These are phyloP conservation scores for Spea bombifrons DNA, from an alignment of 2,113 vertebrate genomes.

Conservation along the genomic window DNA sequence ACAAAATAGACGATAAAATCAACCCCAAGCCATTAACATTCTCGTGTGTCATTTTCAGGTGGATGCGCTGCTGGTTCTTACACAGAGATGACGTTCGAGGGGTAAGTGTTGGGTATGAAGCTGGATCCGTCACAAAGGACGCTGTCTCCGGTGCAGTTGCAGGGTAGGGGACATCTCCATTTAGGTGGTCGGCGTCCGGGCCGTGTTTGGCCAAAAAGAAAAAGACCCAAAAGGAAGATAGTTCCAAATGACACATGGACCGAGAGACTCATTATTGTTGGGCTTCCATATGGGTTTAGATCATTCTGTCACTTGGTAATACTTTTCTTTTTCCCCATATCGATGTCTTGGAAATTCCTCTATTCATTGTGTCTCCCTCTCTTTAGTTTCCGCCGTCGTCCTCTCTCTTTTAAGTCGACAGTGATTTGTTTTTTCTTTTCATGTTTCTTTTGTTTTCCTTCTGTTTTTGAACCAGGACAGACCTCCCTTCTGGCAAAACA, in stretches of 20 bases:
- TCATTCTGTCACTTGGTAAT: not conserved
- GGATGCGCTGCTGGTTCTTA: constrained; percentile 44
- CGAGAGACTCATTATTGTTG: not conserved
- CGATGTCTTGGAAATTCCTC: not conserved
- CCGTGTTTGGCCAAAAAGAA: constrained; percentile 17
- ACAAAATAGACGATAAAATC: too few relatives aligned
- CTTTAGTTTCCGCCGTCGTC: not conserved
- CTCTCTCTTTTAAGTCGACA: not conserved
- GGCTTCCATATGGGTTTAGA: not conserved
- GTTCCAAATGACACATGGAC: not conserved
- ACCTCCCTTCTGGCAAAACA: too few relatives aligned
- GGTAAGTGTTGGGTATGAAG: constrained; percentile 57
- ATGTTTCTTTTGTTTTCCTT: too few relatives aligned
- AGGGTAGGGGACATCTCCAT: constrained; percentile 57
- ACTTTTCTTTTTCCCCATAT: not conserved
- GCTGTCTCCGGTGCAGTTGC: constrained; percentile 62
- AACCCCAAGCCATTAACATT: not conserved
- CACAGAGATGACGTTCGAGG: constrained; percentile 59
- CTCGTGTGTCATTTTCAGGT: not conserved
- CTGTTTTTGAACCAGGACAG: too few relatives aligned
- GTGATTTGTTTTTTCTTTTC: too few relatives aligned
- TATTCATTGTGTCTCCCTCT: not conserved
- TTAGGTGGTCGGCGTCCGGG: constrained; percentile 51
- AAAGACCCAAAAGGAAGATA: constrained; percentile 2
- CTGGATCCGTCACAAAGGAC: constrained; percentile 60